phyloP scores from a whole-genome alignment of 2,113 vertebrate species.

The Corythaixoides concolor region DNA sequence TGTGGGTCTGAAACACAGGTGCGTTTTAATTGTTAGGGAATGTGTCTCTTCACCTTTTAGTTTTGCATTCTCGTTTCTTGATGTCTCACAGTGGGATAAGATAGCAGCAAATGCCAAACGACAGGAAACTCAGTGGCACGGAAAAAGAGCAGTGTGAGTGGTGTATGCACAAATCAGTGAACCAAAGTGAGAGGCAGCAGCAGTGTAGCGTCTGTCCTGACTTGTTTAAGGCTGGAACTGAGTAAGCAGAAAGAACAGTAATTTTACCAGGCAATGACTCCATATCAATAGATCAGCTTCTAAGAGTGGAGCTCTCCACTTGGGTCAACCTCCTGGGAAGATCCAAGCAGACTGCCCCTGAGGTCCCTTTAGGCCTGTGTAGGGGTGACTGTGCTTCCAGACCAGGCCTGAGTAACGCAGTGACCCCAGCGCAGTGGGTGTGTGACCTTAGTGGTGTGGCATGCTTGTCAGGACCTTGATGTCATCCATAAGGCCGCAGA shows the following conservation, averaged over 20 bases:
- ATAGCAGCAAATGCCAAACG: not conserved
- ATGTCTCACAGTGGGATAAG: not conserved
- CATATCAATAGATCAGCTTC: not conserved
- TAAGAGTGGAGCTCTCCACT: not conserved
- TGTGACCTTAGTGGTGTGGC: accelerated
- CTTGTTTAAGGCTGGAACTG: not conserved
- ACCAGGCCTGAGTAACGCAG: not conserved
- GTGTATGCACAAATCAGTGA: not conserved
- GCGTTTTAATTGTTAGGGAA: not conserved
- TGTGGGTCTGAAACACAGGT: not conserved
- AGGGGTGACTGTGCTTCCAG: not conserved
- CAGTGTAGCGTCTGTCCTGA: not conserved
- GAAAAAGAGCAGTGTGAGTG: not conserved
- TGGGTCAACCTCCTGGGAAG: not conserved
- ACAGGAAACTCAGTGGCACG: not conserved
- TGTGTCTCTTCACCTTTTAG: not conserved
- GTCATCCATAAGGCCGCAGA: not conserved
- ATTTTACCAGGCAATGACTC: not conserved
- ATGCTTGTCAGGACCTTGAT: not conserved
- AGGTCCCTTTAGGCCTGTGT: not conserved
- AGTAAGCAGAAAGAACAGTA: not conserved
- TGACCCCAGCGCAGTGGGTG: not conserved
- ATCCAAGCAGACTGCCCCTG: not conserved
- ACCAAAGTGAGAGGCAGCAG: not conserved
- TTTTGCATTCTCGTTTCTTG: not conserved